phyloP scores from a whole-genome alignment of 2,888 invertebrate genomes.

The Drosophila borealis region DNA sequence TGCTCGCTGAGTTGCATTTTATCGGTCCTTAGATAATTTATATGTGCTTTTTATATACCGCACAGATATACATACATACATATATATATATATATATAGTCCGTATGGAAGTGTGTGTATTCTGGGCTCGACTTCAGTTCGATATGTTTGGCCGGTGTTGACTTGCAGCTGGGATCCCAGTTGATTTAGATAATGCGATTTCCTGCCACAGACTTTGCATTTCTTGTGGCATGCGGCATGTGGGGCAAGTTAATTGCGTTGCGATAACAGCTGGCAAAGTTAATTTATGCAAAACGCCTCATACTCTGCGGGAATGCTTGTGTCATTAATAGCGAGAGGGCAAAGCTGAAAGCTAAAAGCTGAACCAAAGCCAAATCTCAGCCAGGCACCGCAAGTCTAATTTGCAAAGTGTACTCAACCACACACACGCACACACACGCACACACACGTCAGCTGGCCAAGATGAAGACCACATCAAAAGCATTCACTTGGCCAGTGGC shows the following conservation, averaged over 20 bases:
- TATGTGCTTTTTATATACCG: not conserved
- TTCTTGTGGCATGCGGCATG: constrained; percentile 28
- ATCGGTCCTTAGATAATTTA: constrained; percentile 24
- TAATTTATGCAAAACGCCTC: constrained; percentile 72
- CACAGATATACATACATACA: not conserved
- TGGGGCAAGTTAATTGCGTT: constrained; percentile 33
- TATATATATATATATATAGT: not conserved
- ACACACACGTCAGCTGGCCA: not conserved
- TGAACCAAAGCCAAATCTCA: constrained; percentile 41
- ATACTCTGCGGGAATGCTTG: constrained; percentile 68
- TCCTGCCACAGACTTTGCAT: constrained; percentile 41
- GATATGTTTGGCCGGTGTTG: constrained; percentile 48
- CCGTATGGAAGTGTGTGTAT: not conserved
- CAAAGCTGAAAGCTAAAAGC: constrained; percentile 19
- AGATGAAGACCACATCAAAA: constrained; percentile 14
- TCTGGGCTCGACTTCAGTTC: constrained; percentile 19
- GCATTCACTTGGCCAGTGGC: constrained; percentile 1
- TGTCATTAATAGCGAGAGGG: constrained; percentile 56
- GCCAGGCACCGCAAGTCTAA: constrained; percentile 64
- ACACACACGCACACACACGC: constrained; percentile 11
- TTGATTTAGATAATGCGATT: constrained; percentile 63
- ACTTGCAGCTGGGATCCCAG: constrained; percentile 15
- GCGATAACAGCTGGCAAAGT: constrained; percentile 39
- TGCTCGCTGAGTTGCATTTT: constrained; percentile 57
- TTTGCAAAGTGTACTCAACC: constrained; percentile 68